phyloP scores from a whole-genome alignment of 1,140 invertebrate genomes.

The Meloidogyne hapla region DNA sequence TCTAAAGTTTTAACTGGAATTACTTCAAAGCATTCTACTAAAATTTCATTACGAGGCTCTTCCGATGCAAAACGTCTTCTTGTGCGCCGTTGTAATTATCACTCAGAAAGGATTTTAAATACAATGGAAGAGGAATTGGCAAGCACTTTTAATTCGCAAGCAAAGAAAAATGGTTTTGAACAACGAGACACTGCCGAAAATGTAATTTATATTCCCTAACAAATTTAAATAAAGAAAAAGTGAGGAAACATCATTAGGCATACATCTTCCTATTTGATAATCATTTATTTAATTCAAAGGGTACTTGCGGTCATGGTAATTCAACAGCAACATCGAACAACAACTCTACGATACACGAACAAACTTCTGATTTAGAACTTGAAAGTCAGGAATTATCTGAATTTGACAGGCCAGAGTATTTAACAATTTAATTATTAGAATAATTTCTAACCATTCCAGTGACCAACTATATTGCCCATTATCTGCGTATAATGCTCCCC shows the following conservation, averaged over 20 bases:
- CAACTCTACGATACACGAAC: background rate
- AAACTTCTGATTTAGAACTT: background rate
- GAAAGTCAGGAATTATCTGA: slow-evolving; percentile 21
- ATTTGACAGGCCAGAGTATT: background rate
- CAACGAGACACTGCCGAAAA: background rate
- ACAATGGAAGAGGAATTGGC: slow-evolving; percentile 25
- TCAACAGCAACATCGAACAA: slow-evolving; percentile 1
- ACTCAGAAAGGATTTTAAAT: slow-evolving; percentile 57
- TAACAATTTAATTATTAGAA: background rate
- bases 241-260: too few relatives aligned
- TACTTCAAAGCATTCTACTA: slow-evolving; percentile 23
- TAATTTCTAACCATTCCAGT: background rate
- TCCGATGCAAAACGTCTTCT: slow-evolving; percentile 35
- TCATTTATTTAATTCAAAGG: too few relatives aligned
- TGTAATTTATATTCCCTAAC: slow-evolving; percentile 20
- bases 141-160: background rate
- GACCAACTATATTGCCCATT: slow-evolving; percentile 1
- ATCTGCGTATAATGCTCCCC: slow-evolving; percentile 16
- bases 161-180: slow-evolving; percentile 4
- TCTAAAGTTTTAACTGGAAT: background rate
- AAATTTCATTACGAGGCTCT: slow-evolving; percentile 12
- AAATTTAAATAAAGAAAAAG: too few relatives aligned
- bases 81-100: slow-evolving; percentile 60
- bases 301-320: background rate
- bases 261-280: too few relatives aligned